A percentile compares a stretch with the other conserved stretches of the same genome.
Evolutionary conservation across 1,140 invertebrate species (phyloP).

Genomic region (Anoplophora glabripennis): DNA sequence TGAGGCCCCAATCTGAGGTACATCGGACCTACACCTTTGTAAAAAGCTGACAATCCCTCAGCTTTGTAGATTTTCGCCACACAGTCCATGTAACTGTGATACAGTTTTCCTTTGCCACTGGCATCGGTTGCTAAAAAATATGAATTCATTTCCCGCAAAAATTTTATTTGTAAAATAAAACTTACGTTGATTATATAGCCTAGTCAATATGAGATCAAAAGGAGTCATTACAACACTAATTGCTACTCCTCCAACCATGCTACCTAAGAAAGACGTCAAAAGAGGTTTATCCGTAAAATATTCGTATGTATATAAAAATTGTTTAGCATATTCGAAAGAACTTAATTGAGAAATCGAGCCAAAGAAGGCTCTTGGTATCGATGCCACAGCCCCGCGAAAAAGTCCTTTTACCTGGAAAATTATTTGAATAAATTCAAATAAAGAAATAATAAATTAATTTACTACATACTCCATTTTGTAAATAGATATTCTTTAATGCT

Average conservation of each 20-base stretch:
- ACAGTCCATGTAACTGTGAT: conserved; percentile 75
- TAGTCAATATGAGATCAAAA: conserved; percentile 86
- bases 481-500: conserved; percentile 69
- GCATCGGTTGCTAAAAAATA: conserved; percentile 59
- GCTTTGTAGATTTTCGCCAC: conserved; percentile 69
- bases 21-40: conserved; percentile 82
- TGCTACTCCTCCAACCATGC: conserved; percentile 74
- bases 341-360: conserved; percentile 85
- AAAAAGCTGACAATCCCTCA: conserved; percentile 78
- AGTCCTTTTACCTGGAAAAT: conserved; percentile 57
- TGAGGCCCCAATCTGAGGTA: conserved; percentile 85
- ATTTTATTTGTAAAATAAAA: conserved; percentile 1
- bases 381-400: conserved; percentile 72
- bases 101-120: conserved; percentile 67
- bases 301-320: conserved; percentile 58
- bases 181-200: conserved; percentile 88
- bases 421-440: too few relatives aligned
- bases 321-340: conserved; percentile 70
- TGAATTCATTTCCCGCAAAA: background rate
- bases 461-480: conserved; percentile 61
- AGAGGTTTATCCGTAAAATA: conserved; percentile 58
- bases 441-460: too few relatives aligned
- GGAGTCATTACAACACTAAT: conserved; percentile 84
- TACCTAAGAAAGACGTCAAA: conserved; percentile 70
- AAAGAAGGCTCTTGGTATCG: conserved; percentile 73